These are phyloP conservation scores for Zoanthus sociatus DNA, from an alignment of 92 coral and sea anemone species.

Conservation along the genomic window DNA sequence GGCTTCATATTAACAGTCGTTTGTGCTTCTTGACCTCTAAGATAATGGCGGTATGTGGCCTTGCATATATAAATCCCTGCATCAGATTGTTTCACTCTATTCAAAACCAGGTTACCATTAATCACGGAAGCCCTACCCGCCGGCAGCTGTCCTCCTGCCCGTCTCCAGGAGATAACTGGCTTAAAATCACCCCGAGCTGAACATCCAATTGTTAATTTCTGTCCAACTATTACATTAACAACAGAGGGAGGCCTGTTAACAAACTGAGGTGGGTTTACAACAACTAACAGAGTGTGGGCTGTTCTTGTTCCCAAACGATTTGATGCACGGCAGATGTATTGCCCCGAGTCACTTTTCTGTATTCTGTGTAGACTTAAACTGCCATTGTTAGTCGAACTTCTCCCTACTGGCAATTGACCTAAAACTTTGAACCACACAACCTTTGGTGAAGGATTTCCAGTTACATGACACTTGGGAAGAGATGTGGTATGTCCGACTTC, in stretches of 20 bases:
- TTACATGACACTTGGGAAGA: conserved; percentile 14
- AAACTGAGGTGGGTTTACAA: not conserved
- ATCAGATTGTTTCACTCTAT: not conserved
- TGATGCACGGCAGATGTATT: not conserved
- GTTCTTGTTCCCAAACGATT: not conserved
- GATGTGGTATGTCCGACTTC: not conserved
- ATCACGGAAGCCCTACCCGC: not conserved
- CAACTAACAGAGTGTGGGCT: conserved; percentile 1
- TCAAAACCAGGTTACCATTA: conserved; percentile 6
- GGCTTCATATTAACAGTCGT: too few relatives aligned
- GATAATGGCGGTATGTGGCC: not conserved
- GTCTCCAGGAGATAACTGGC: not conserved
- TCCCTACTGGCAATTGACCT: not conserved
- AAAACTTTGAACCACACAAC: conserved; percentile 15
- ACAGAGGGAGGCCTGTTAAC: not conserved
- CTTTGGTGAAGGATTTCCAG: conserved; percentile 12
- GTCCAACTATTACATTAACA: not conserved
- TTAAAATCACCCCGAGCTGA: conserved; percentile 6
- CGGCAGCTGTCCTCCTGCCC: conserved; percentile 13
- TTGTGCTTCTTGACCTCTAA: too few relatives aligned
- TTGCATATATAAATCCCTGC: conserved; percentile 10
- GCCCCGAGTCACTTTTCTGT: conserved; percentile 18
- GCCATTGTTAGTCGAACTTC: not conserved
- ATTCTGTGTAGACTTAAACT: not conserved
- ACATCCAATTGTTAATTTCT: not conserved